Evolutionary conservation across 37 sponge, comb jelly and placozoan species (phyloP).

Genomic region (Corticium candelabrum): DNA sequence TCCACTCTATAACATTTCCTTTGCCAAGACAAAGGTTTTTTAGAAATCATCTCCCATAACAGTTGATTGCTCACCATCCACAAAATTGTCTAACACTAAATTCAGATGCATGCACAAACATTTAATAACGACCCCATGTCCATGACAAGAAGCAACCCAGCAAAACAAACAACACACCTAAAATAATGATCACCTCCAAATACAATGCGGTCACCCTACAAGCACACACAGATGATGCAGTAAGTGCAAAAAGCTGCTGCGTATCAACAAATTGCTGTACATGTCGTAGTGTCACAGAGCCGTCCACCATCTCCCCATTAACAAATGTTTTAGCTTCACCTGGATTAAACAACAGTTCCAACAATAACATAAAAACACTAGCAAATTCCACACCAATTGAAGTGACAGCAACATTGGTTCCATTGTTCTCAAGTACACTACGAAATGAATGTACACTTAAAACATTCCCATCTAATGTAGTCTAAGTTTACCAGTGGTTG

Average conservation of each 20-base stretch:
- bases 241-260: neutral
- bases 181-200: slow-evolving; percentile 79
- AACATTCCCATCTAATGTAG: too few species aligned
- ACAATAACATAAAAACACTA: neutral
- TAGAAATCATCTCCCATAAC: too few species aligned
- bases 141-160: too few species aligned
- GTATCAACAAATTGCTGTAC: too few species aligned
- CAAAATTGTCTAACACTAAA: neutral
- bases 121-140: too few species aligned
- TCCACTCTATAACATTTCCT: too few species aligned
- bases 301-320: slow-evolving; percentile 52
- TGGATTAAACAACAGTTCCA: slow-evolving; percentile 3
- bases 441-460: too few species aligned
- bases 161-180: slow-evolving; percentile 6
- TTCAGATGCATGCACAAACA: neutral
- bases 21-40: too few species aligned
- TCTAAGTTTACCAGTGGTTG: slow-evolving; percentile 71
- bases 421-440: slow-evolving; percentile 9
- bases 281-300: slow-evolving; percentile 43
- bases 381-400: slow-evolving; percentile 11
- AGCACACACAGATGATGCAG: neutral
- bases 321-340: slow-evolving; percentile 57
- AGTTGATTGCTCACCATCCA: too few species aligned
- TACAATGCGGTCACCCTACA: slow-evolving; percentile 71
- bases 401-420: slow-evolving; percentile 5